Evolutionary conservation across 2,797 vertebrate genomes (phyloP).

Genomic region (Notoglanidium macrostoma): DNA sequence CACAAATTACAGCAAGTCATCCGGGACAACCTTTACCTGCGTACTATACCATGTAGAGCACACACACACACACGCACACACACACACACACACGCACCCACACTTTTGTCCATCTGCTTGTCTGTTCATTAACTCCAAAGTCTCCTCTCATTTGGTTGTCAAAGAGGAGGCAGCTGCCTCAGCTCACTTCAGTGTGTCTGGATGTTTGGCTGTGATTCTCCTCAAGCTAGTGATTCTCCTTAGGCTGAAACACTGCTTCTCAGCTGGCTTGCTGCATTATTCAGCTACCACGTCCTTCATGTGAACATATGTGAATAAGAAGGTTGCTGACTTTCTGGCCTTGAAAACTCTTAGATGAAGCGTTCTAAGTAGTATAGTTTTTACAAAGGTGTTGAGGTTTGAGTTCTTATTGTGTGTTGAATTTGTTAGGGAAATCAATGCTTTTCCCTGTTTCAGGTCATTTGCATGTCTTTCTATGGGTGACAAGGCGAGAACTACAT

Average conservation of each 20-base stretch:
- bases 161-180: constrained; percentile 6
- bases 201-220: constrained; percentile 20
- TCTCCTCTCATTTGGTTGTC: constrained; percentile 43
- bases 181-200: constrained; percentile 15
- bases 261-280: constrained; percentile 30
- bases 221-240: constrained; percentile 24
- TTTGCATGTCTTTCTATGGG: background rate
- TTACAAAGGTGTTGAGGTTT: background rate
- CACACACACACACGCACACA: background rate
- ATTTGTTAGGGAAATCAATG: constrained; percentile 27
- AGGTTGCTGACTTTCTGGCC: constrained; percentile 4
- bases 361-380: background rate
- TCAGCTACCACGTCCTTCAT: constrained; percentile 30
- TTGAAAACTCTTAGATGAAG: constrained; percentile 10
- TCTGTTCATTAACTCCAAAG: constrained; percentile 29
- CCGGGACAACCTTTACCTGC: constrained; percentile 87
- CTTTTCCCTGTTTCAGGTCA: background rate
- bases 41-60: constrained; percentile 85
- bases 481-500: background rate
- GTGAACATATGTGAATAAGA: constrained; percentile 13
- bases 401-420: constrained; percentile 6
- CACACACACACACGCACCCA: constrained; percentile 3
- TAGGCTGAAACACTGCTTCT: constrained; percentile 26
- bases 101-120: constrained; percentile 16
- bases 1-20: constrained; percentile 88